Evolutionary conservation across 2,888 invertebrate genomes (phyloP), one percentile per base, ranked within the genome.

Genomic region (Acheta domesticus): DNA sequence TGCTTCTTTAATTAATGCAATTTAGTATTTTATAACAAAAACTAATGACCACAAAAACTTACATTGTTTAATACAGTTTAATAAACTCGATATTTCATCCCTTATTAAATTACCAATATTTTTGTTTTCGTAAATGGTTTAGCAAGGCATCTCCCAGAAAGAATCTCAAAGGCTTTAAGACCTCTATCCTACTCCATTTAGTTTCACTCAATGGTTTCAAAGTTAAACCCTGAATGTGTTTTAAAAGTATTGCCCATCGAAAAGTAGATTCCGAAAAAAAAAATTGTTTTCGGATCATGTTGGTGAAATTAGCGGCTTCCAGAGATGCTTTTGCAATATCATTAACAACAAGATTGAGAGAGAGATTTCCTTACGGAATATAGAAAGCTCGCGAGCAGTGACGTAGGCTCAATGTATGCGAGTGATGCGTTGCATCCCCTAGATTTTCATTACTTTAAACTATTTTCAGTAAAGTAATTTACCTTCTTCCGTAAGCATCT

Each of bases 1-100:
- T 83, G 79, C 80, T 83, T 79, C 81, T 81, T 80, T 82, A 80
- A 82, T 82, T 83, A 77, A 83, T 81, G 23, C 80, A 80, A 76
- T 82, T 82, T 80, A 81, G 80, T 79, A 82, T 81, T 81, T 81
- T 79, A 79, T 82, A 79, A 79, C 81, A 82, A 62, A 2, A 62
- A 62, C 2, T 62, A 19, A 62, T 16, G 16, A 62, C n/a, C n/a
- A 12, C 12, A 80, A 75, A 75, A 75, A n/a, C 23, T 75, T 21
- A 8, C 2, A n/a, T 75, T 75, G 75, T 75, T 75, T 75, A 80
- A 79, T 79, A 75, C 75, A 75, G 0, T 75, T 75, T 75, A 75
- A 75, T 75, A 75, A 75, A 75, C 75, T 11, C 8, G 79, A 81
- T 48, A 80, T 80, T 74, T 82, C 81, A 49, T 78, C 79, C 80